These are phyloP conservation scores for Mastomys coucha DNA, from an alignment of 2,113 vertebrate species.

Conservation along the genomic window DNA sequence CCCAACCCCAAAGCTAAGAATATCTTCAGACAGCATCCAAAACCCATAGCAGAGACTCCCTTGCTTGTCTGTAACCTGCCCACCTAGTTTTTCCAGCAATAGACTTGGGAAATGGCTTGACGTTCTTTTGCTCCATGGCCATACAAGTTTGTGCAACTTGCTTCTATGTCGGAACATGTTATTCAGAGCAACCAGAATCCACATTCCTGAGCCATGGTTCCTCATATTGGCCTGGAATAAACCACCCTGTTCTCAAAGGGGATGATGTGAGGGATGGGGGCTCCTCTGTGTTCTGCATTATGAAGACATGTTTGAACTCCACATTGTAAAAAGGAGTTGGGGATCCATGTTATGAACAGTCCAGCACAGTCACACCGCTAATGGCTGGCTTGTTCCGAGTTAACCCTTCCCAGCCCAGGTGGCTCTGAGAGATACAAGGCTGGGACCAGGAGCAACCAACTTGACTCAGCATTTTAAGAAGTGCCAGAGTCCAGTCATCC, in stretches of 20 bases:
- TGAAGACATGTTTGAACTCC: not conserved
- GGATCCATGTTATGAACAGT: not conserved
- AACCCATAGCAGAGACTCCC: no score
- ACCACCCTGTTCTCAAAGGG: not conserved
- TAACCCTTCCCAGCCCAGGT: not conserved
- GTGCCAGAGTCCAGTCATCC: not conserved
- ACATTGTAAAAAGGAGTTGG: not conserved
- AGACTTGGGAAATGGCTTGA: not conserved
- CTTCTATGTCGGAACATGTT: not conserved
- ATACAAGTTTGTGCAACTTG: not conserved
- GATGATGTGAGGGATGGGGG: not conserved
- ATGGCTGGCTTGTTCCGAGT: not conserved
- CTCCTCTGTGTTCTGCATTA: not conserved
- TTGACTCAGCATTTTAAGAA: not conserved
- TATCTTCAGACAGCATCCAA: not conserved
- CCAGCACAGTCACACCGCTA: not conserved
- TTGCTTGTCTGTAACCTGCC: not conserved
- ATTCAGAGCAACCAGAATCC: not conserved
- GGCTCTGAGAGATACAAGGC: not conserved
- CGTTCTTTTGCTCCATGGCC: not conserved
- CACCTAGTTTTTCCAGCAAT: not conserved
- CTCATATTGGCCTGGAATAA: not conserved
- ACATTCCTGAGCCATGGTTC: not conserved
- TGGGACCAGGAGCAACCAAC: not conserved
- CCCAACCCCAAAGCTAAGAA: not conserved